Conservation (phyloP, 2,888 invertebrate species). For the Apodemia duryi region DNA sequence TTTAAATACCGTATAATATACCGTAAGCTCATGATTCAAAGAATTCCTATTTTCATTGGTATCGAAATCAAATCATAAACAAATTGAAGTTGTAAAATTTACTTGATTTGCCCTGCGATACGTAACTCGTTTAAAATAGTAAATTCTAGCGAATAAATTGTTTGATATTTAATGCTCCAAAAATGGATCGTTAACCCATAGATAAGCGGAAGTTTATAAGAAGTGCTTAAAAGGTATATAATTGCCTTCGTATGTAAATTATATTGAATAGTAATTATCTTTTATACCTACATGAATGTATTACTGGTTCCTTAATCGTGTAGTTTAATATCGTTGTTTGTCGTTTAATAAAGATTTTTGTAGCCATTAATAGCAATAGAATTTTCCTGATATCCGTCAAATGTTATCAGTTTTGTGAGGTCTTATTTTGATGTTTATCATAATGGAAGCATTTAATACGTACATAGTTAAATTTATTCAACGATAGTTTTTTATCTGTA, state of each 20-base stretch:
- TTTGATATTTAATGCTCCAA: conserved; percentile 18
- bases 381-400: conserved; percentile 9
- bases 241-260: conserved; percentile 45
- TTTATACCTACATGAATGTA: conserved; percentile 28
- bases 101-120: neutral
- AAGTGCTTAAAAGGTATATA: conserved; percentile 40
- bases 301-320: conserved; percentile 22
- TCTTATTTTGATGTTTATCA: conserved; percentile 1
- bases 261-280: conserved; percentile 35
- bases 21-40: too few species aligned
- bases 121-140: conserved; percentile 9
- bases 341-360: conserved; percentile 16
- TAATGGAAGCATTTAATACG: too few species aligned
- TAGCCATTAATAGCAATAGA: conserved; percentile 1
- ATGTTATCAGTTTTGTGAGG: neutral
- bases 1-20: too few species aligned
- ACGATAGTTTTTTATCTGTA: too few species aligned
- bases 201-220: conserved; percentile 51
- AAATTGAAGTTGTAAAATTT: neutral
- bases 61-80: neutral
- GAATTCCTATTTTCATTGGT: neutral
- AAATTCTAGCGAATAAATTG: conserved; percentile 18
- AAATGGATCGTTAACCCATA: conserved; percentile 27
- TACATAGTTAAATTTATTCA: too few species aligned
- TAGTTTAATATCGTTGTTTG: conserved; percentile 14